A percentile compares a stretch with the other conserved stretches of the same genome.
phyloP scores from a whole-genome alignment of 2,888 invertebrate species.

The Caenorhabditis sp. region DNA sequence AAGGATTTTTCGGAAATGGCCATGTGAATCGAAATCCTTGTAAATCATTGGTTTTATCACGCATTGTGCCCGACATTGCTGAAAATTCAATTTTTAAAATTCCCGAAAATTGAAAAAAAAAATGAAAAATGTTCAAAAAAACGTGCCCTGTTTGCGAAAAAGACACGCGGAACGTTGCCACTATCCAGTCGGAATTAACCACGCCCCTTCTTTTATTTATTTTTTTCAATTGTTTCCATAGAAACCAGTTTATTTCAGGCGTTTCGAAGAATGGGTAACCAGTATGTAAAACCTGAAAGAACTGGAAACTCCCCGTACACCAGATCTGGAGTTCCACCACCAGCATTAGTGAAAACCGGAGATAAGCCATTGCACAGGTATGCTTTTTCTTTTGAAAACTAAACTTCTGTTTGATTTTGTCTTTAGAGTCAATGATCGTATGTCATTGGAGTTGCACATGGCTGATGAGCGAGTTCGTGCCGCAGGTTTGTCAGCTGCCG shows the following conservation, averaged over 20 bases:
- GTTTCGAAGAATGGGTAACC: slow-evolving; percentile 64
- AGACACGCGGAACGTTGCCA: too few relatives aligned
- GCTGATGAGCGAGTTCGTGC: slow-evolving; percentile 62
- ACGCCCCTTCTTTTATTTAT: background rate
- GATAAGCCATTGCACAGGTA: slow-evolving; percentile 66
- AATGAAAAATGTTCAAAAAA: background rate
- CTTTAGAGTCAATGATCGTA: slow-evolving; percentile 63
- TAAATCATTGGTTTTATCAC: slow-evolving; percentile 32
- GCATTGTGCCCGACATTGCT: slow-evolving; percentile 50
- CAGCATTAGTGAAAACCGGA: slow-evolving; percentile 53
- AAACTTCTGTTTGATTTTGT: background rate
- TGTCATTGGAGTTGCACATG: slow-evolving; percentile 70
- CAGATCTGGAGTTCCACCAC: slow-evolving; percentile 67
- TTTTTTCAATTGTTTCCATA: background rate
- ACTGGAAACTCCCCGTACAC: slow-evolving; percentile 67
- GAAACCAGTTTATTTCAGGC: background rate
- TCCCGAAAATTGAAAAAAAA: background rate
- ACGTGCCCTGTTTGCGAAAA: background rate
- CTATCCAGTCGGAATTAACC: background rate
- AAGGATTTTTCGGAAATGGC: slow-evolving; percentile 64
- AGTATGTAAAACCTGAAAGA: slow-evolving; percentile 62
- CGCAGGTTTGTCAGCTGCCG: slow-evolving; percentile 65
- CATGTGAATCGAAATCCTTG: slow-evolving; percentile 63
- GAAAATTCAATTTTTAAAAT: slow-evolving; percentile 3
- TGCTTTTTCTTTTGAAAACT: background rate